Evolutionary conservation across 2,888 invertebrate genomes (phyloP), one percentile per base, ranked within the genome.

Genomic region (Microplitis manilae): DNA sequence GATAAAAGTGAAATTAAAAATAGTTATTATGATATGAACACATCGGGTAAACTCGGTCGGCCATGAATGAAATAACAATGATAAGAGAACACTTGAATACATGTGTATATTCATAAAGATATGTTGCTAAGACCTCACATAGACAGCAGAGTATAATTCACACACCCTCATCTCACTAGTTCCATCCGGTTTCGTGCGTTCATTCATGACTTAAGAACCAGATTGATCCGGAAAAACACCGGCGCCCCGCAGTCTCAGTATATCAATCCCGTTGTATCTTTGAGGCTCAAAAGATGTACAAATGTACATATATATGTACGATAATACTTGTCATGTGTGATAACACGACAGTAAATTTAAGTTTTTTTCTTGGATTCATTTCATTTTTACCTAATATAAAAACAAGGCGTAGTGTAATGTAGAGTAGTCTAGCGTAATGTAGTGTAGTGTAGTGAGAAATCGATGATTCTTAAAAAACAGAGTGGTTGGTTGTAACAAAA

Each of bases 201-300:
- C 85, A 83, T 85, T 85, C 84, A 84, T 83, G 77, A 78, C 79
- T 77, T 64, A 77, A 70, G 41, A 65, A 77, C 83, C 81, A 79
- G 85, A 83, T 82, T 60, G 74, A 86, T 83, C 84, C 83, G 81
- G 86, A 86, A 86, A 84, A 50, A 50, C 13, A 83, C 78, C 78
- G 81, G 79, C 83, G 84, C 80, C 84, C 77, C 77, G 81, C 83
- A 75, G 83, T 84, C 85, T 85, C 80, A 69, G 50, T 41, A 15
- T 65, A 30, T 20, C 20, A 70, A 13, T 59, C 20, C 59, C 59
- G 73, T 73, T 67, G 67, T 65, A 9, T 64, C 59, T 64, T 60
- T 13, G 9, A 67, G 60, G 62, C n/a, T 64, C 65, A n/a, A 68
- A 68, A 30, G 40, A 68, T 39, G 20, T 39, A 30, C 7, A 68